These are phyloP conservation scores for Pinna nobilis DNA, from an alignment of 1,140 invertebrate species.

Conservation along the genomic window DNA sequence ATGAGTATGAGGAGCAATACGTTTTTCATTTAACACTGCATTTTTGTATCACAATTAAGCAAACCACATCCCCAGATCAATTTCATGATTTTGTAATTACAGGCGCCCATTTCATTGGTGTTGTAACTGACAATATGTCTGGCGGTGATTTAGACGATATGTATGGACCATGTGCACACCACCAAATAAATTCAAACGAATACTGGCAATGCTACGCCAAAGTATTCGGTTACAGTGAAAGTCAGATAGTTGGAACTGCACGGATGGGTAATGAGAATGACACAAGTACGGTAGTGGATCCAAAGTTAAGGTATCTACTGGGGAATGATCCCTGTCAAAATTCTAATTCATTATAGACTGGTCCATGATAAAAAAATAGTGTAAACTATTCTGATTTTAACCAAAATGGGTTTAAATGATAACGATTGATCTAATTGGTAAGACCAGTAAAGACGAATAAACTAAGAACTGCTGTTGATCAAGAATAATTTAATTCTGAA, in stretches of 20 bases:
- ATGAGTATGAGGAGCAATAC: too few species aligned
- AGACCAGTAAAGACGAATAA: too few species aligned
- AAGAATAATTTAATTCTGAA: too few species aligned
- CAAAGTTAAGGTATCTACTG: slow-evolving; percentile 6
- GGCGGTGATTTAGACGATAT: not conserved
- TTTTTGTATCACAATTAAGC: too few species aligned
- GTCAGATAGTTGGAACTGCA: not conserved
- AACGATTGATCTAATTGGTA: not conserved
- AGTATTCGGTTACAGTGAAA: slow-evolving; percentile 1
- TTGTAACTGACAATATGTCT: not conserved
- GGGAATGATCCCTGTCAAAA: too few species aligned
- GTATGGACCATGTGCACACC: not conserved
- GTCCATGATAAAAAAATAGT: too few species aligned
- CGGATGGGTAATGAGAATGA: slow-evolving; percentile 9
- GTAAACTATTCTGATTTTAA: too few species aligned
- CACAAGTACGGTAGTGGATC: slow-evolving; percentile 16
- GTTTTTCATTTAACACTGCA: too few species aligned
- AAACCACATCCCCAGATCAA: not conserved
- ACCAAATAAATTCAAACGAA: not conserved
- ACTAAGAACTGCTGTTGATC: too few species aligned
- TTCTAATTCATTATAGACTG: too few species aligned
- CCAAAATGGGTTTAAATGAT: too few species aligned
- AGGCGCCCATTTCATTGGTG: slow-evolving; percentile 5
- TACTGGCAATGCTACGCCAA: slow-evolving; percentile 10
- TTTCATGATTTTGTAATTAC: not conserved